Base-by-base conservation (phyloP, 1,140 invertebrate genomes). In the Pristionchus pacificus region DNA sequence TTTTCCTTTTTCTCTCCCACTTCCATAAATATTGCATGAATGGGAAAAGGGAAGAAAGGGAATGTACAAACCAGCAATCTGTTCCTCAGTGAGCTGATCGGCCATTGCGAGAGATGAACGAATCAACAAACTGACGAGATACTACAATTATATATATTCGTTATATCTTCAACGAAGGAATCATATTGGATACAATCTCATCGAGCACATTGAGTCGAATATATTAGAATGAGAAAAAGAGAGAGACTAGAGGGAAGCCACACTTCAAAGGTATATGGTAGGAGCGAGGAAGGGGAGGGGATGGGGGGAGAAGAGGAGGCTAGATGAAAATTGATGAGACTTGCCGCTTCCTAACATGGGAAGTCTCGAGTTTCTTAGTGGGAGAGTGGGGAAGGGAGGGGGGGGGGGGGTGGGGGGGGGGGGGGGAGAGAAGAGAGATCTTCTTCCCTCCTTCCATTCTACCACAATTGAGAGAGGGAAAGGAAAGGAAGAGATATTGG, bases 11-110 rank as follows among this genome's bases (percentile, higher is more conserved):
- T n/a, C n/a, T n/a, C n/a, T n/a, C n/a, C n/a, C n/a, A n/a, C n/a
- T n/a, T n/a, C n/a, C n/a, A n/a, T n/a, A n/a, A n/a, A n/a, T n/a
- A n/a, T n/a, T n/a, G n/a, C n/a, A n/a, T n/a, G n/a, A n/a, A n/a
- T n/a, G n/a, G n/a, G n/a, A n/a, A n/a, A n/a, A n/a, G n/a, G n/a
- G n/a, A n/a, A n/a, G n/a, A n/a, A n/a, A n/a, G n/a, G n/a, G n/a
- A n/a, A n/a, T n/a, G 25, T 58, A 74, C 71, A 61, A 58, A 81
- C 81, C 80, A 70, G 82, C 80, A 71, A 84, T 84, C 70, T 83
- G 81, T 68, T 83, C 81, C 68, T 83, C 82, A 65, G 82, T 83
- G 24, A 83, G 70, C 63, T 82, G 80, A 70, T 82, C 80, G 64
- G 80, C 81, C 80, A 82, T 82, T 70, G 70, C 77, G 58, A 24